Conservation (phyloP, 2,113 vertebrate species). For the Takifugu bimaculatus region DNA sequence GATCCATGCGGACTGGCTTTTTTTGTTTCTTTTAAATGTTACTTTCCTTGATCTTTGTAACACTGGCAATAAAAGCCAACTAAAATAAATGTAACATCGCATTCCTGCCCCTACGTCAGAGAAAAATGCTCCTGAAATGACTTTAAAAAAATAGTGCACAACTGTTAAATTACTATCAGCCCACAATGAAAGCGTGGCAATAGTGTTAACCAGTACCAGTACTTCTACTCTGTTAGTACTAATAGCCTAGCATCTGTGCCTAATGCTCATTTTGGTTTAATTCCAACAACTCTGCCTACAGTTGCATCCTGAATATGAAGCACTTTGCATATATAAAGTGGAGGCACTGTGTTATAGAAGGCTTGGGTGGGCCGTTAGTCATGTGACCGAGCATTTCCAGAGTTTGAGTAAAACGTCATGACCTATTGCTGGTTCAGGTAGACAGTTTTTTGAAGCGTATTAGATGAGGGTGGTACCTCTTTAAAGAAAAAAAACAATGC, state of each 20-base stretch:
- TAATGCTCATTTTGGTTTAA: neutral
- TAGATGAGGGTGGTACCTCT: conserved; percentile 65
- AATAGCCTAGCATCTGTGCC: neutral
- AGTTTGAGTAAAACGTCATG: conserved; percentile 27
- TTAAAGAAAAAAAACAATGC: conserved; percentile 50
- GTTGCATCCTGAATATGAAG: conserved; percentile 55
- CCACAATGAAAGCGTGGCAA: conserved; percentile 28
- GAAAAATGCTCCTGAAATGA: conserved; percentile 17
- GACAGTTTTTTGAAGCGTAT: conserved; percentile 40
- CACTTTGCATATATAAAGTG: conserved; percentile 57
- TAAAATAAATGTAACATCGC: neutral
- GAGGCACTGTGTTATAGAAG: conserved; percentile 68
- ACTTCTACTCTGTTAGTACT: conserved; percentile 32
- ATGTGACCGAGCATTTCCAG: conserved; percentile 28
- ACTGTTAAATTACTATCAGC: conserved; percentile 34
- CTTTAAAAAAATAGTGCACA: conserved; percentile 53
- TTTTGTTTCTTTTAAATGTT: conserved; percentile 7
- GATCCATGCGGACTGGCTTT: conserved; percentile 25
- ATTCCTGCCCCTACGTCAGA: neutral
- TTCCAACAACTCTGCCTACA: conserved; percentile 42
- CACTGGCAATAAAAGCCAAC: conserved; percentile 12
- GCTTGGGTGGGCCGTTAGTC: conserved; percentile 32
- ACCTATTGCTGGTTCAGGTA: conserved; percentile 58
- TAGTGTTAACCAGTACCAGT: conserved; percentile 24
- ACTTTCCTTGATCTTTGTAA: conserved; percentile 9